Evolutionary conservation across 2,888 invertebrate species (phyloP), one percentile per base, ranked within the genome.

Genomic region (Rhaphigaster nebulosa): DNA sequence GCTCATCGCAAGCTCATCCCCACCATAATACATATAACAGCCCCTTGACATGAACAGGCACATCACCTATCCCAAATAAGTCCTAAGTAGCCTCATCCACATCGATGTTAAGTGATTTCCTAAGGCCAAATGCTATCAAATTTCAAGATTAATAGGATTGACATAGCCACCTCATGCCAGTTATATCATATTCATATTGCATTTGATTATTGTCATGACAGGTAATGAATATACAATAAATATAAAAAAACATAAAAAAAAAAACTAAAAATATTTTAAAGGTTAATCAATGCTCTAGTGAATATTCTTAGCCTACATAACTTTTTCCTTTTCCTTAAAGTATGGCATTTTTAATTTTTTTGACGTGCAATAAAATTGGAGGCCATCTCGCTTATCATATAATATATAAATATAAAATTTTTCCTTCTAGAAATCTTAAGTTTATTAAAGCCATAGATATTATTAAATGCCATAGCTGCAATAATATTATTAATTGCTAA

Each of bases 401-500:
- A 38, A 23, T 76, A 20, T 76, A 76, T 5, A 34, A 38, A 76
- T 76, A 76, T 38, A 76, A 20, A 38, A 65, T 20, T 20, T 76
- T 38, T 76, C 38, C 38, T 76, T 76, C 10, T 76, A 20, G 70
- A 76, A 76, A 76, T 38, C 70, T 76, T 76, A 76, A 76, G 34
- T 76, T 76, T 76, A 76, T 76, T 76, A 76, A 76, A 76, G 70
- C 70, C 70, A 38, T 38, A 76, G 70, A 76, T 76, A 76, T 38
- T 76, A 76, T 76, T 76, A 76, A 38, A 76, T 76, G 70, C 70
- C 70, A 38, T 76, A 76, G 70, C 70, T 76, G 23, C 6, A 76
- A 34, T 18, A 60, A 65, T 29, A 65, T 18, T 29, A 34, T 60
- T 23, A 38, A 76, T 76, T 76, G 6, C 70, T 76, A 76, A 76